Base-by-base conservation (phyloP, 2,888 invertebrate genomes). In the Andrena minutula region DNA sequence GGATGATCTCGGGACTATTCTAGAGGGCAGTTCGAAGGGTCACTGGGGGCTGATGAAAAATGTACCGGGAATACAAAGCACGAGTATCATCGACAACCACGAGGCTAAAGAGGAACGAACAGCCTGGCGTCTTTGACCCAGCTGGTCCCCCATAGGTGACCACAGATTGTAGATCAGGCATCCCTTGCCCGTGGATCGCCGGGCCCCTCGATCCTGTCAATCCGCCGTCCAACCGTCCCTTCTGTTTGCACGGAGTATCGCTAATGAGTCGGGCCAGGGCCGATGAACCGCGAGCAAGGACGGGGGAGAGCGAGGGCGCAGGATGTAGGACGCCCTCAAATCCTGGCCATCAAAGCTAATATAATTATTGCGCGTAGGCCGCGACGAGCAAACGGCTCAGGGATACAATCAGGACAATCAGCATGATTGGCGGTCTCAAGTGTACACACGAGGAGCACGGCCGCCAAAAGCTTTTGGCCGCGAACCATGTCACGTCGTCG, bases 361-460 rank as follows among this genome's bases (percentile, higher is more conserved):
- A 90, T 92, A 91, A 91, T 91, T 91, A 92, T 90, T 91, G 87
- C 87, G 79, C 88, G 79, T 86, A 88, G 91, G 87, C 80, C 85
- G 75, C 78, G 84, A 60, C 89, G 82, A 88, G 90, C 89, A 91
- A 91, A 91, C 89, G 87, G 87, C 83, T 86, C 85, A 82, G 86
- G 88, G 86, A 83, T 86, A 87, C 89, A 90, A 90, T 91, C 91
- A 87, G 90, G 86, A 89, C 91, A 90, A 91, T 91, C 91, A 91
- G 91, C 90, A 90, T 90, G 90, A 90, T 90, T 90, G 90, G 91
- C 90, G 91, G 90, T 90, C 89, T 88, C 89, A 80, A 89, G 85
- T 86, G 87, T 89, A 90, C 88, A 90, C 87, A 84, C 72, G 83
- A 79, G 80, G 32, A 82, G 60, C 84, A 75, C 72, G 72, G 76